Conservation (phyloP, 2,113 vertebrate species). For the Rhinolophus ferrumequinum region DNA sequence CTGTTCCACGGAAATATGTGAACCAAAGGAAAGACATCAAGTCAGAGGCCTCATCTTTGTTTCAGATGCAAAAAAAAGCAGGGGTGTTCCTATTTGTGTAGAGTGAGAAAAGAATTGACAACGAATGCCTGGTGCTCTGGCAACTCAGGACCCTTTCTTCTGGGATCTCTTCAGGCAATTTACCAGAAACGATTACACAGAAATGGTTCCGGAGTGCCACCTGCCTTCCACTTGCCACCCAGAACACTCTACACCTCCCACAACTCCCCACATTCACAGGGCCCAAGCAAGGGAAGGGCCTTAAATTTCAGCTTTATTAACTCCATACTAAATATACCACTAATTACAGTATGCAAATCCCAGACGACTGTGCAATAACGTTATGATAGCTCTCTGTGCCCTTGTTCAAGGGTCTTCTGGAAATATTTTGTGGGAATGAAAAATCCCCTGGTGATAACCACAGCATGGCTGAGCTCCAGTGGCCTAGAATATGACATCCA, state of each 20-base stretch:
- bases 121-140: neutral
- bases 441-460: neutral
- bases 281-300: accelerated
- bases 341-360: neutral
- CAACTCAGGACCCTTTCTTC: neutral
- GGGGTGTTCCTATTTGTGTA: neutral
- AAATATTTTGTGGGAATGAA: slow-evolving; percentile 28
- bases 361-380: neutral
- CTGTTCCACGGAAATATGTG: neutral
- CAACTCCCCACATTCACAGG: neutral
- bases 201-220: neutral
- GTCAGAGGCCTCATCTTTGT: neutral
- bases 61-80: neutral
- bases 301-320: neutral
- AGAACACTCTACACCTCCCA: neutral
- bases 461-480: neutral
- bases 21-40: neutral
- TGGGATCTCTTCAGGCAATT: neutral
- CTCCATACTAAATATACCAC: neutral
- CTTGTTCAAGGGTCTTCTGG: slow-evolving; percentile 22
- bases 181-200: neutral
- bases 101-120: neutral
- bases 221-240: neutral
- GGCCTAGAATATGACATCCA: neutral
- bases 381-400: neutral